phyloP scores from a whole-genome alignment of 1,140 invertebrate genomes.

The Euura saliciscinereae region DNA sequence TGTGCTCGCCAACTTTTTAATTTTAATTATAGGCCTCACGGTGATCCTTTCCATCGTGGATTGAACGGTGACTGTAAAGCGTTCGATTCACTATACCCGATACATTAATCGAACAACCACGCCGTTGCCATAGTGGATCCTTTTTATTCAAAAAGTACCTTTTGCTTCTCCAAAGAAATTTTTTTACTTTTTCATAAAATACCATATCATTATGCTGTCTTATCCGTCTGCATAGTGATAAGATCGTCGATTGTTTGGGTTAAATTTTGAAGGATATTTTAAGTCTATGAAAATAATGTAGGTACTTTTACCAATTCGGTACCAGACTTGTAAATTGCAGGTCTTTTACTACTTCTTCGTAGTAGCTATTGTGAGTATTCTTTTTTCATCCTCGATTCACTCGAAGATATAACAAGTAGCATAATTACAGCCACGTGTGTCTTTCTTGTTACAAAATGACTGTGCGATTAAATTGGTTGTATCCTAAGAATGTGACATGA shows the following conservation, averaged over 20 bases:
- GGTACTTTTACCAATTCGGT: background rate
- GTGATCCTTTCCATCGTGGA: background rate
- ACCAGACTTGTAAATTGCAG: background rate
- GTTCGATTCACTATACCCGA: background rate
- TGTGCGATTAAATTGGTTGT: background rate
- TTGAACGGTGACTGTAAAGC: background rate
- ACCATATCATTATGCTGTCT: too few relatives aligned
- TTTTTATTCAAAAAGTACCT: too few relatives aligned
- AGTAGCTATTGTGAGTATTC: background rate
- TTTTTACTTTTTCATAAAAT: too few relatives aligned
- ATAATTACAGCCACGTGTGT: background rate
- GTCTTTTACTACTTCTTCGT: background rate
- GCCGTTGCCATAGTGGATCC: too few relatives aligned
- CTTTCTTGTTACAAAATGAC: background rate
- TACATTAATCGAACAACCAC: too few relatives aligned
- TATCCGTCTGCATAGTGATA: too few relatives aligned
- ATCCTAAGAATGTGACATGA: too few relatives aligned
- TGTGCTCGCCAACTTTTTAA: background rate
- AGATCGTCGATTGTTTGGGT: too few relatives aligned
- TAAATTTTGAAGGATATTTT: too few relatives aligned
- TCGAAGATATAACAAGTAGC: background rate
- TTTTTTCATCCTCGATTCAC: background rate
- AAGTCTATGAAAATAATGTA: background rate
- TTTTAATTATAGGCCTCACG: slow-evolving; percentile 7
- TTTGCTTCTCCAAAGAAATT: too few relatives aligned